Conservation (phyloP, 2,113 vertebrate genomes). For the Rhodinocichla rosea region DNA sequence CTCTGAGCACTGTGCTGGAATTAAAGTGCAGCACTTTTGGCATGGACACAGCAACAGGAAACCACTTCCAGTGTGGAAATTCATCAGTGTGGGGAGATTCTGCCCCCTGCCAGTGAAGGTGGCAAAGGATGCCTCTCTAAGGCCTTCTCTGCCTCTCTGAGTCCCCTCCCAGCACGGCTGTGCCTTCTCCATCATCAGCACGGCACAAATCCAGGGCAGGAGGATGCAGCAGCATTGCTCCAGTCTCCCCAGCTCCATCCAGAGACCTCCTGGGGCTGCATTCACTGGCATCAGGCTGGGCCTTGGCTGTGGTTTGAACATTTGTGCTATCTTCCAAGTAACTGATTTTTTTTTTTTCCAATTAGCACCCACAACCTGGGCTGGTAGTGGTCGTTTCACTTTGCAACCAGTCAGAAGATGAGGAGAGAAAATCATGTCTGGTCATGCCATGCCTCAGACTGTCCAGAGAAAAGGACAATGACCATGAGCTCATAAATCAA, state of each 20-base stretch:
- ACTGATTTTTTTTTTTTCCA: neutral
- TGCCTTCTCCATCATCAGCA: rapidly evolving
- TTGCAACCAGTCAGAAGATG: neutral
- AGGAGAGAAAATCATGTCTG: neutral
- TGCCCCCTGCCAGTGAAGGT: too few species aligned
- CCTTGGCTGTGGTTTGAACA: rapidly evolving
- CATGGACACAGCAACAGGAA: rapidly evolving
- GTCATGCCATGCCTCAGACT: neutral
- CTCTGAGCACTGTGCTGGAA: neutral
- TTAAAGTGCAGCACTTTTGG: rapidly evolving
- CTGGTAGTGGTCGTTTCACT: neutral
- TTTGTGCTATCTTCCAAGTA: neutral
- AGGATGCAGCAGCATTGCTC: neutral
- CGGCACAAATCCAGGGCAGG: too few species aligned
- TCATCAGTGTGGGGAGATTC: rapidly evolving
- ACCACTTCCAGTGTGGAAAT: rapidly evolving
- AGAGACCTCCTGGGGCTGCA: neutral
- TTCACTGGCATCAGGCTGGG: neutral
- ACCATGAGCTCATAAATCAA: neutral
- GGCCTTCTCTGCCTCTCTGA: neutral
- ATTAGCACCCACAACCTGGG: neutral
- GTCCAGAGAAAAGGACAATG: neutral
- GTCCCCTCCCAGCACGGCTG: rapidly evolving
- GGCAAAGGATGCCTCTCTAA: neutral
- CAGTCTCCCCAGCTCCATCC: neutral